A percentile compares a stretch with the other conserved stretches of the same genome.
phyloP scores from a whole-genome alignment of 2,113 vertebrate species.

The Brienomyrus brachyistius region DNA sequence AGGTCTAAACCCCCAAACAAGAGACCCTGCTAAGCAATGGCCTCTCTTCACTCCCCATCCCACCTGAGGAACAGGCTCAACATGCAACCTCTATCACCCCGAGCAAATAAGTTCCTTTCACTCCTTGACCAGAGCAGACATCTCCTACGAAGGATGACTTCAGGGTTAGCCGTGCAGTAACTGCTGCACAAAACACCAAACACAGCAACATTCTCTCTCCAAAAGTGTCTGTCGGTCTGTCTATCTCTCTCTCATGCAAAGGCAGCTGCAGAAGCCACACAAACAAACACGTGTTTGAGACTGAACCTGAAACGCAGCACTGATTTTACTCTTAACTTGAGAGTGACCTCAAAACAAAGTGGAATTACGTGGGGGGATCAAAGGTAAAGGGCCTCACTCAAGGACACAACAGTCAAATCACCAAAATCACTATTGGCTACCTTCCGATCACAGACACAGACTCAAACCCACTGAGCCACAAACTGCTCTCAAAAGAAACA shows the following conservation, averaged over 20 bases:
- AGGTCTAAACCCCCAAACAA: background rate
- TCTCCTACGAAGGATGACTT: background rate
- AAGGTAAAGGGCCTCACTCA: background rate
- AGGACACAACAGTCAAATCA: background rate
- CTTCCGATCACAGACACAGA: background rate
- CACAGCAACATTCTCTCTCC: background rate
- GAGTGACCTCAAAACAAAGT: background rate
- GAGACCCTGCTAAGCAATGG: background rate
- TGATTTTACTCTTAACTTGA: background rate
- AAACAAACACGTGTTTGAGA: background rate
- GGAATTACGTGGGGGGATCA: background rate
- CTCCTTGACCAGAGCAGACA: background rate
- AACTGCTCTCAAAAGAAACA: background rate
- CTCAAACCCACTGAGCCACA: background rate
- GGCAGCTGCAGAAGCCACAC: background rate
- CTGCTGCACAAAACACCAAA: background rate
- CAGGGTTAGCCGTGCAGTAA: background rate
- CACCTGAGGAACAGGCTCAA: background rate
- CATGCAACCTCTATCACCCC: background rate
- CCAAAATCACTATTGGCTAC: background rate
- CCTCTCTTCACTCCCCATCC: background rate
- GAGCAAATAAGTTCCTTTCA: background rate
- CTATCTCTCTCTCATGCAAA: background rate
- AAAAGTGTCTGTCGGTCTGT: background rate
- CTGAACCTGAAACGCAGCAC: background rate